phyloP scores from a whole-genome alignment of 1,140 invertebrate species.

The Acromyrmex heyeri region DNA sequence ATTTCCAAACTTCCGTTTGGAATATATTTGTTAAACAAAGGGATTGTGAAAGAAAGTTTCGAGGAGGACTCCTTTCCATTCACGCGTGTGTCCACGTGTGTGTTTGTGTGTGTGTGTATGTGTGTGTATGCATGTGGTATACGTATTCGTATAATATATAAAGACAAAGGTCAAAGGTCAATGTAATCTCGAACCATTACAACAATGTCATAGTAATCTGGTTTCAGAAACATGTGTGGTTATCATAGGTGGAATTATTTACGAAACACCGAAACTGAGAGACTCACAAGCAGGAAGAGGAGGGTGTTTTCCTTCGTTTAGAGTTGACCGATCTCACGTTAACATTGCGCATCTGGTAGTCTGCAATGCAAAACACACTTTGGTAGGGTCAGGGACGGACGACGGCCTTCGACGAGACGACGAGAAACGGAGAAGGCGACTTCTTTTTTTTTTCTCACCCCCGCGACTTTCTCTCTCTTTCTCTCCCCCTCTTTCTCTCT shows the following conservation, averaged over 20 bases:
- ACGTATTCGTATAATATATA: slow-evolving; percentile 69
- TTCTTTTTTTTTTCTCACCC: slow-evolving; percentile 54
- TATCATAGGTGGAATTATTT: slow-evolving; percentile 84
- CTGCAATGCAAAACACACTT: slow-evolving; percentile 89
- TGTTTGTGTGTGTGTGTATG: not conserved
- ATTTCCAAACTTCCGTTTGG: too few relatives aligned
- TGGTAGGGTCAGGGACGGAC: slow-evolving; percentile 86
- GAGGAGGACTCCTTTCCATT: slow-evolving; percentile 1
- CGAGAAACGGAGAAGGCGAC: slow-evolving; percentile 72
- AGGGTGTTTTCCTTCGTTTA: slow-evolving; percentile 90
- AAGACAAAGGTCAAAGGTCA: slow-evolving; percentile 75
- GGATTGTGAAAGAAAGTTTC: not conserved
- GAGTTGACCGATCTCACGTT: slow-evolving; percentile 91
- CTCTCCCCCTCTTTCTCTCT: slow-evolving; percentile 22
- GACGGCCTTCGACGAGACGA: slow-evolving; percentile 79
- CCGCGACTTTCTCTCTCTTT: slow-evolving; percentile 1
- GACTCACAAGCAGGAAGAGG: slow-evolving; percentile 91
- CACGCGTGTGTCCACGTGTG: not conserved
- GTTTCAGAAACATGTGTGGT: slow-evolving; percentile 79
- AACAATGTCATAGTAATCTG: slow-evolving; percentile 82
- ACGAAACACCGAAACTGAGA: slow-evolving; percentile 89
- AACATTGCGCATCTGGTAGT: slow-evolving; percentile 92
- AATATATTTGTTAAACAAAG: too few relatives aligned
- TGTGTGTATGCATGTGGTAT: slow-evolving; percentile 51
- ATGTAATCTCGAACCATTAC: slow-evolving; percentile 79